Base-by-base conservation (phyloP, 2,888 invertebrate species). In the Sympetrum striolatum region DNA sequence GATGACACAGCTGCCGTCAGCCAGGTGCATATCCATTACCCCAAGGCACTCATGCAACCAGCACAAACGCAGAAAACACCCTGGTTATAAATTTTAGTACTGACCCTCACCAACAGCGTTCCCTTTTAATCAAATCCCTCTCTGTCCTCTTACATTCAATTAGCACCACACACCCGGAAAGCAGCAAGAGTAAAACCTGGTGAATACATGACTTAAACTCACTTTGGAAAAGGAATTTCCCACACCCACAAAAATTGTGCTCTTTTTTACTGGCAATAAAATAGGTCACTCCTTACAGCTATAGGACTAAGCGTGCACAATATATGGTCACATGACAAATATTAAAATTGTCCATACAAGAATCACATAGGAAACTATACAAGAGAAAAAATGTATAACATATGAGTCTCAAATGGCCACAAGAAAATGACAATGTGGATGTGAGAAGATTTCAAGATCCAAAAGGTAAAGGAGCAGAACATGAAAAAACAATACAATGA, bases 31-130 rank as follows among this genome's bases (percentile, higher is more conserved):
- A 82, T 64, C 60, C 64, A 64, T 64, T 64, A 60, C 86, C 86
- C 60, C 82, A 82, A 86, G 86, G 86, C 86, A 86, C 82, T 86
- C 86, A 86, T 86, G 86, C 86, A 86, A 86, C 86, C 86, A 86
- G 86, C 86, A 86, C 86, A 86, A 58, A 35, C 60, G 86, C 86
- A 86, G 86, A 86, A 86, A 86, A 60, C 86, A 86, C 86, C 86
- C 86, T 86, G 86, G 86, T 86, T 86, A 86, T 86, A 86, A 37
- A 86, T 86, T 86, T 86, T 86, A 86, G 86, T 86, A 86, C 39
- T 86, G 86, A 86, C 86, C 86, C 86, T 60, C 86, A 86, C 86
- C 86, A 86, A 64, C 86, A 86, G 80, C 35, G 35, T 37, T 60
- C 86, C 86, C 60, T 60, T 58, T 60, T 22, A 37, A 37, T 64